Conservation (phyloP, 2,113 vertebrate genomes). For the Takifugu flavidus region DNA sequence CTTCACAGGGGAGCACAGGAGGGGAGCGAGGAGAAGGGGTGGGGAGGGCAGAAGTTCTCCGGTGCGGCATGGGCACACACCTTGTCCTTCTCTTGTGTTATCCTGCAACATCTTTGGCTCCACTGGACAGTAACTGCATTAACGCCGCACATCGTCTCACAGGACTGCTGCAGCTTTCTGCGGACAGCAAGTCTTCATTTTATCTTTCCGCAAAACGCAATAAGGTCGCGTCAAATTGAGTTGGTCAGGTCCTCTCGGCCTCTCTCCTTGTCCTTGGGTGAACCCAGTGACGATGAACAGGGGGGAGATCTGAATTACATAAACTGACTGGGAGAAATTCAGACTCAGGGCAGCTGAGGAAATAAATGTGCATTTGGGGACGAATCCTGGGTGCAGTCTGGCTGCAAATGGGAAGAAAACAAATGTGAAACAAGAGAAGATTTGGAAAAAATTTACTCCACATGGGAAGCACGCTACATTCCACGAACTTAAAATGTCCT, state of each 20-base stretch:
- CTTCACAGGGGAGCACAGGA: slow-evolving; percentile 54
- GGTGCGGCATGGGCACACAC: slow-evolving; percentile 20
- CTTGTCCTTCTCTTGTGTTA: slow-evolving; percentile 31
- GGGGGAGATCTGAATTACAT: slow-evolving; percentile 17
- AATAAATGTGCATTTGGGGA: neutral
- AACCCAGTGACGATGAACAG: slow-evolving; percentile 44
- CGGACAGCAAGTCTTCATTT: slow-evolving; percentile 47
- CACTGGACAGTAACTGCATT: slow-evolving; percentile 63
- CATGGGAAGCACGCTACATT: slow-evolving; percentile 18
- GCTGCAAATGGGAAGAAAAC: neutral
- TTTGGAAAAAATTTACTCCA: slow-evolving; percentile 22
- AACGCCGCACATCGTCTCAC: slow-evolving; percentile 55
- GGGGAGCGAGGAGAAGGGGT: slow-evolving; percentile 25
- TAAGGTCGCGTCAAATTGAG: slow-evolving; percentile 52
- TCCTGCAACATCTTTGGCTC: slow-evolving; percentile 40
- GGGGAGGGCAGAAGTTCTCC: slow-evolving; percentile 4
- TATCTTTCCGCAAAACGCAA: slow-evolving; percentile 56
- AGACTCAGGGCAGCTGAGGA: neutral
- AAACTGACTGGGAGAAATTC: slow-evolving; percentile 14
- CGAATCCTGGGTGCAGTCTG: neutral
- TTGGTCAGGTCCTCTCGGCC: slow-evolving; percentile 33
- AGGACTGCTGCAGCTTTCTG: slow-evolving; percentile 31
- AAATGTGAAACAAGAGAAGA: slow-evolving; percentile 12
- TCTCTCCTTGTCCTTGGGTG: slow-evolving; percentile 25
- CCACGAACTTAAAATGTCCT: slow-evolving; percentile 43